These are phyloP conservation scores for Albula goreensis DNA, from an alignment of 2,113 vertebrate genomes.

Conservation along the genomic window DNA sequence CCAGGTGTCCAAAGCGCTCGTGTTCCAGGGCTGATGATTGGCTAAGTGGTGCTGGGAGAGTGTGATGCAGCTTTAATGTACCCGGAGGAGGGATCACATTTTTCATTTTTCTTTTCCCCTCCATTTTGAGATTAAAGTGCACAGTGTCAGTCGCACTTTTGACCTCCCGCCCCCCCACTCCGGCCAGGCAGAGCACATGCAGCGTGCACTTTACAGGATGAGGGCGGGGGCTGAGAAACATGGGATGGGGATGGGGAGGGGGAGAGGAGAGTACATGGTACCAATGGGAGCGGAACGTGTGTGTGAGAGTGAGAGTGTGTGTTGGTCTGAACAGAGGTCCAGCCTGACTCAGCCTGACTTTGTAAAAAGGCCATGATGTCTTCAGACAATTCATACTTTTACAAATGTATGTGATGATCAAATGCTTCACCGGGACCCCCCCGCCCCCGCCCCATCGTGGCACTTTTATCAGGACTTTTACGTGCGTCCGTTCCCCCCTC, in stretches of 20 bases:
- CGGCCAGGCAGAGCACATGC: neutral
- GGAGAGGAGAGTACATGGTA: too few species aligned
- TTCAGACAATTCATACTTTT: neutral
- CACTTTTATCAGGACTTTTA: too few species aligned
- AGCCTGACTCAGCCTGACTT: neutral
- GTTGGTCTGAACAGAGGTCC: neutral
- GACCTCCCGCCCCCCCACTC: neutral
- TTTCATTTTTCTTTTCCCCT: slow-evolving; percentile 35
- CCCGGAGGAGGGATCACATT: slow-evolving; percentile 31
- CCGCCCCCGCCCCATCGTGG: neutral
- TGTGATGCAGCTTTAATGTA: slow-evolving; percentile 17
- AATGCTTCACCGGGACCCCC: slow-evolving; percentile 1
- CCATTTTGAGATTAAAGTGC: slow-evolving; percentile 3
- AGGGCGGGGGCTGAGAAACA: too few species aligned
- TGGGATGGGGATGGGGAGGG: too few species aligned
- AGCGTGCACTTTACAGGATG: too few species aligned
- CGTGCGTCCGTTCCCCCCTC: too few species aligned
- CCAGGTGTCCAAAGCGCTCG: too few species aligned
- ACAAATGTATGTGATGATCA: neutral
- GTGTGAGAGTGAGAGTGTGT: neutral
- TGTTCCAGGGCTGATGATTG: too few species aligned
- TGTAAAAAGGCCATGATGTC: neutral
- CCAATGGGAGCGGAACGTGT: neutral
- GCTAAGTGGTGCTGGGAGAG: too few species aligned
- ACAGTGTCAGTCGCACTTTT: slow-evolving; percentile 36